phyloP scores from a whole-genome alignment of 1,140 invertebrate genomes.

The Scaptomyza pallida region DNA sequence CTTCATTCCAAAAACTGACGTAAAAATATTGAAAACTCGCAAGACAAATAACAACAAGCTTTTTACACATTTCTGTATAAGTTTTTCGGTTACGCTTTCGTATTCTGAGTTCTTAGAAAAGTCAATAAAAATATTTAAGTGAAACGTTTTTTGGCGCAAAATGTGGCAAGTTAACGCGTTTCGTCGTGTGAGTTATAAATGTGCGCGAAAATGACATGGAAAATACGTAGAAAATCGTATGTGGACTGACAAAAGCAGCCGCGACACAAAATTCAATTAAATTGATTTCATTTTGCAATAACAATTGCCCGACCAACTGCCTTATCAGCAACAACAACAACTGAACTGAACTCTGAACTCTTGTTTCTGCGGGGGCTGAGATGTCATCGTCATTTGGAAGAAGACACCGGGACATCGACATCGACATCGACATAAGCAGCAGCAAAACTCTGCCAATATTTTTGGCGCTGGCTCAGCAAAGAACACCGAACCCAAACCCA shows the following conservation, averaged over 20 bases:
- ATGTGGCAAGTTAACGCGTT: conserved; percentile 49
- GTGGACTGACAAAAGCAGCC: conserved; percentile 59
- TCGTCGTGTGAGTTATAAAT: conserved; percentile 31
- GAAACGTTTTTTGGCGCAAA: conserved; percentile 74
- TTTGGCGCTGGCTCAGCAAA: conserved; percentile 53
- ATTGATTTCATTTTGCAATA: conserved; percentile 43
- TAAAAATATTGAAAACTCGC: conserved; percentile 51
- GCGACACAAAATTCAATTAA: conserved; percentile 33
- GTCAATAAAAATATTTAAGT: conserved; percentile 22
- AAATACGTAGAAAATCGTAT: conserved; percentile 78
- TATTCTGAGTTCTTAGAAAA: conserved; percentile 17
- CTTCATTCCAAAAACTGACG: conserved; percentile 67
- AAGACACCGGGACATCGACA: conserved; percentile 41
- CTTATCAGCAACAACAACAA: conserved; percentile 59
- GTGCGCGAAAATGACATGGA: conserved; percentile 81
- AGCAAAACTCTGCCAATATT: conserved; percentile 36
- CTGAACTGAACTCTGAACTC: conserved; percentile 48
- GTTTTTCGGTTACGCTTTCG: conserved; percentile 16
- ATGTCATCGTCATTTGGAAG: conserved; percentile 45
- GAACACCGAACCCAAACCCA: conserved; percentile 33
- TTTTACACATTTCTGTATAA: neutral
- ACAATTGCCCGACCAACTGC: conserved; percentile 26
- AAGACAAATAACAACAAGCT: conserved; percentile 20
- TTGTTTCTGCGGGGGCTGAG: conserved; percentile 51
- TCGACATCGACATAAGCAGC: conserved; percentile 24